These are phyloP conservation scores for Paragorgia papillata DNA, from an alignment of 92 coral and sea anemone species.

Conservation along the genomic window DNA sequence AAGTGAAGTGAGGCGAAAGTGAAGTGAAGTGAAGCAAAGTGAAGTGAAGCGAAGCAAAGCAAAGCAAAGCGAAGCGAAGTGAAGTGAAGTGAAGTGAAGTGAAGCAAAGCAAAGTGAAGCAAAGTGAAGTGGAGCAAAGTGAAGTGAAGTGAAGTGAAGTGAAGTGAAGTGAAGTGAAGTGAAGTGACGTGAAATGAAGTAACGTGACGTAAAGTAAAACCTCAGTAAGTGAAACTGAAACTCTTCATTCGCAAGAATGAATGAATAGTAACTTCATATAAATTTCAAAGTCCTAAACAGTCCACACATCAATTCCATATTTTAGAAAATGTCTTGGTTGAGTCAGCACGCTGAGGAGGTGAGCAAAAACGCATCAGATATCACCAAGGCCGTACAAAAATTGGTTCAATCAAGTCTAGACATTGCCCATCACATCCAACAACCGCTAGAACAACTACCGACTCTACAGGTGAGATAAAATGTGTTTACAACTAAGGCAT, in stretches of 20 bases:
- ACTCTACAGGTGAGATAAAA: background rate
- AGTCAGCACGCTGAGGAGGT: background rate
- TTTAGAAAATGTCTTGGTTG: conserved; percentile 3
- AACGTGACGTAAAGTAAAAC: background rate
- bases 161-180: no score
- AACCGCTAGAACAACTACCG: background rate
- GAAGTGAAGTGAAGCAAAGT: conserved; percentile 4
- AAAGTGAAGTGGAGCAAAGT: background rate
- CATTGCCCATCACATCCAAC: background rate
- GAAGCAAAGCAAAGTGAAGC: no score
- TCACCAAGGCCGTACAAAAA: background rate
- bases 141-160: background rate
- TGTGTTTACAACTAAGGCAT: no score
- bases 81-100: no score
- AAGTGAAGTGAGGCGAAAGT: conserved; percentile 24
- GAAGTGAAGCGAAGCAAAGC: conserved; percentile 13
- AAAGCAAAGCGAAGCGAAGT: background rate
- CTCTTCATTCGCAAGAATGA: background rate
- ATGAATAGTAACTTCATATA: no score
- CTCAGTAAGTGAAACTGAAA: no score
- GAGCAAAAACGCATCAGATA: conserved; percentile 3
- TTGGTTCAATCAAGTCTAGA: background rate
- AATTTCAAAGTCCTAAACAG: no score
- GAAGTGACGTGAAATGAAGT: no score
- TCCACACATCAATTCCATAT: background rate